Base-by-base conservation (phyloP, 2,797 vertebrate species). In the Gouania willdenowi region DNA sequence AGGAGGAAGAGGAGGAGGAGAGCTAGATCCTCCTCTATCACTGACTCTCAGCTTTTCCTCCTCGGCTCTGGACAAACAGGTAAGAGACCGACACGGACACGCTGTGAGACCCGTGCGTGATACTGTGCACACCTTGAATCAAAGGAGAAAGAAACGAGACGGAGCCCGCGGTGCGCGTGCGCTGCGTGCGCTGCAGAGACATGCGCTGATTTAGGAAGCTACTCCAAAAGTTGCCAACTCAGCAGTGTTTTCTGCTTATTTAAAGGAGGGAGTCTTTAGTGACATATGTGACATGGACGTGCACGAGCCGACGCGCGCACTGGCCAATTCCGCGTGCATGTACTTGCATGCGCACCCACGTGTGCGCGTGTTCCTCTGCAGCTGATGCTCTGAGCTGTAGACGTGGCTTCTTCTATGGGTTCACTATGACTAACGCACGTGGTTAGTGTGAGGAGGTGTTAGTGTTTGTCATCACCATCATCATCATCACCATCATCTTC, bases 321-420 rank as follows among this genome's bases (percentile, higher is more conserved):
- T 14, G n/a, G n/a, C n/a, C n/a, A n/a, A n/a, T n/a, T n/a, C n/a
- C 11, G 26, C 8, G 22, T 8, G 20, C 4, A 17, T 27, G 29
- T 19, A 41, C 7, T 27, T 8, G 8, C 1, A 24, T 4, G 40
- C 15, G 43, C n/a, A 12, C 29, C 40, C 26, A 12, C 2, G 8
- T 20, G 19, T 13, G 26, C 18, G 45, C 41, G 43, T 56, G 51
- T 50, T 29, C 41, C 43, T 26, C 19, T 45, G 51, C 61, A 18
- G 59, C 4, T 61, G 67, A 79, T 77, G 58, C 71, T 64, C 55
- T n/a, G 58, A 31, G 20, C 23, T 82, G 79, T 79, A 71, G 59
- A 82, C 79, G 79, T 82, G 79, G 79, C 79, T 79, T 1, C 63
- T 12, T 28, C 36, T 37, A 55, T 43, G 32, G 36, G 19, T 26